phyloP scores from a whole-genome alignment of 2,797 vertebrate species.

The Rhabdomys pumilio region DNA sequence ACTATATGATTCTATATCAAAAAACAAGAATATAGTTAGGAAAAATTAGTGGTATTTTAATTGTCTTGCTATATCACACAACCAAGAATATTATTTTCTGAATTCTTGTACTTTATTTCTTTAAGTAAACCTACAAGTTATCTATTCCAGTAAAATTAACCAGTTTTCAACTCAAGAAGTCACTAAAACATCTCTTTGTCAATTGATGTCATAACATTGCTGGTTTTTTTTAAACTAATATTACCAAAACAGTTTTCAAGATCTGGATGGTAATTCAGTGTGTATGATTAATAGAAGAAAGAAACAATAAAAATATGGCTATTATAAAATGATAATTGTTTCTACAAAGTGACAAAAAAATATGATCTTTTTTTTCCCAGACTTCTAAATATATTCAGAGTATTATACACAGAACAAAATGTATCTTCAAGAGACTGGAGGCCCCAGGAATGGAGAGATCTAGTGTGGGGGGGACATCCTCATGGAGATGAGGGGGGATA shows the following conservation, averaged over 20 bases:
- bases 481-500: too few species aligned
- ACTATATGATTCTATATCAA: neutral
- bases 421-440: neutral
- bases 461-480: too few species aligned
- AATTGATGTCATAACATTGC: neutral
- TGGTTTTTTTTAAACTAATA: neutral
- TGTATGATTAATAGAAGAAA: neutral
- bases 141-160: neutral
- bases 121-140: neutral
- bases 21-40: neutral
- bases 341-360: constrained; percentile 44
- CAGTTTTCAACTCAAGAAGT: neutral
- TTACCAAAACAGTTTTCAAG: neutral
- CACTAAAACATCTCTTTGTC: neutral
- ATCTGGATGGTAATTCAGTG: constrained; percentile 24
- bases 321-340: constrained; percentile 55
- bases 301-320: neutral
- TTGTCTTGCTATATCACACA: neutral
- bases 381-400: constrained; percentile 39
- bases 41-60: neutral
- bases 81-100: neutral
- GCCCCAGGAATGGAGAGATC: too few species aligned
- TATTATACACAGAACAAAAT: neutral
- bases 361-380: constrained; percentile 42
- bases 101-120: neutral